These are phyloP conservation scores for Myiopsitta monachus DNA, from an alignment of 2,113 vertebrate species.

Conservation along the genomic window DNA sequence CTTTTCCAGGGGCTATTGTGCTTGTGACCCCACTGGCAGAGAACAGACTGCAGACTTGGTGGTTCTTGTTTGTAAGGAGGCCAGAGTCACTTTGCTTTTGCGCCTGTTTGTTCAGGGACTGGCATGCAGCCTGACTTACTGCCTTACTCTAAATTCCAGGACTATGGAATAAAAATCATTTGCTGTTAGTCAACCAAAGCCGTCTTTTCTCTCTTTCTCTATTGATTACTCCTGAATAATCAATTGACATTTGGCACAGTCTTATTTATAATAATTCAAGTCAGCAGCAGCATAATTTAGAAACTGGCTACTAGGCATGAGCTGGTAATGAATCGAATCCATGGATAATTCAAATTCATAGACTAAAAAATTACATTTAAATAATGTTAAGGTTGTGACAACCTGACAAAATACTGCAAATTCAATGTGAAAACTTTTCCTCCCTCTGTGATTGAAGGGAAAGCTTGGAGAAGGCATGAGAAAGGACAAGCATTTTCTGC, in stretches of 20 bases:
- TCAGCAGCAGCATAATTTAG: conserved; percentile 69
- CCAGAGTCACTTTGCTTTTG: not conserved
- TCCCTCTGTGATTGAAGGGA: not conserved
- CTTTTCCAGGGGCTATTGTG: not conserved
- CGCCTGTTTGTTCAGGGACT: not conserved
- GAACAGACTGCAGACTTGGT: not conserved
- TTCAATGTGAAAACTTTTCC: conserved; percentile 25
- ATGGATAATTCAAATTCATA: conserved; percentile 68
- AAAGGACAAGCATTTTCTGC: not conserved
- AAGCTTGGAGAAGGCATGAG: not conserved
- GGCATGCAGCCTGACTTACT: not conserved
- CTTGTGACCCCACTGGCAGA: not conserved
- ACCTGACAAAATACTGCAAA: conserved; percentile 50
- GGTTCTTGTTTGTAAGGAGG: not conserved
- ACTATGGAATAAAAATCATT: conserved; percentile 54
- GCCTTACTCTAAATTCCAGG: conserved; percentile 5
- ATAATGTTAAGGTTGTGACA: conserved; percentile 65
- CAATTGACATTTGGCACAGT: conserved; percentile 69
- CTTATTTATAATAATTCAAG: conserved; percentile 75
- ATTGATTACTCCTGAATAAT: conserved; percentile 71
- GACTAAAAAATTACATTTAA: conserved; percentile 68
- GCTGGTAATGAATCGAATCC: conserved; percentile 69
- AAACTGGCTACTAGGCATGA: conserved; percentile 63
- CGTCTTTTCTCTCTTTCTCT: conserved; percentile 38
- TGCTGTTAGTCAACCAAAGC: conserved; percentile 56